These are phyloP conservation scores for Nipponacmea schrenckii DNA, from an alignment of 2,888 invertebrate species.

Conservation along the genomic window DNA sequence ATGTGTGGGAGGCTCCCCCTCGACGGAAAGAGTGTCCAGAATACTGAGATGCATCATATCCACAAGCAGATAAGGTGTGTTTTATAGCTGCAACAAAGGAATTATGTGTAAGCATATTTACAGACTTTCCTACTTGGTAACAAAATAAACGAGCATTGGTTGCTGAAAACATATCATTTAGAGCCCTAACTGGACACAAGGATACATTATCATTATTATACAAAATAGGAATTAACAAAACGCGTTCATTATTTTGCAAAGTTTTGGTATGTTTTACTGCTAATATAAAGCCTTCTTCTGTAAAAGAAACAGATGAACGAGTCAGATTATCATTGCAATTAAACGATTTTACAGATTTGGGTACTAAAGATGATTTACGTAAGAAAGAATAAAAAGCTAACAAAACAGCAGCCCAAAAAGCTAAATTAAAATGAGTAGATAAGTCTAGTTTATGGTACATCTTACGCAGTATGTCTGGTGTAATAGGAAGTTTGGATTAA, in stretches of 20 bases:
- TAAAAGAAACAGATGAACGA: background rate
- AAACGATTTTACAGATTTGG: background rate
- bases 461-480: too few relatives aligned
- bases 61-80: background rate
- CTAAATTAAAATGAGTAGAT: too few relatives aligned
- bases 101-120: background rate
- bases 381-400: background rate
- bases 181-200: conserved; percentile 1
- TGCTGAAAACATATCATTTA: background rate
- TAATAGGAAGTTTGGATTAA: too few relatives aligned
- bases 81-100: background rate
- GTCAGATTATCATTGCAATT: background rate
- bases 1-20: conserved; percentile 22
- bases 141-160: background rate
- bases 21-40: conserved; percentile 17
- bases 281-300: background rate
- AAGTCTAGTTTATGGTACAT: too few relatives aligned
- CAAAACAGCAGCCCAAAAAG: background rate
- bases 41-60: background rate
- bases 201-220: background rate
- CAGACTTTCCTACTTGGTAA: background rate
- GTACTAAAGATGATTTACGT: background rate
- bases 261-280: background rate
- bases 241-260: background rate
- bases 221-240: background rate